Conservation (phyloP, 2,888 invertebrate genomes). For the Sinopyrophorus schimmeli region DNA sequence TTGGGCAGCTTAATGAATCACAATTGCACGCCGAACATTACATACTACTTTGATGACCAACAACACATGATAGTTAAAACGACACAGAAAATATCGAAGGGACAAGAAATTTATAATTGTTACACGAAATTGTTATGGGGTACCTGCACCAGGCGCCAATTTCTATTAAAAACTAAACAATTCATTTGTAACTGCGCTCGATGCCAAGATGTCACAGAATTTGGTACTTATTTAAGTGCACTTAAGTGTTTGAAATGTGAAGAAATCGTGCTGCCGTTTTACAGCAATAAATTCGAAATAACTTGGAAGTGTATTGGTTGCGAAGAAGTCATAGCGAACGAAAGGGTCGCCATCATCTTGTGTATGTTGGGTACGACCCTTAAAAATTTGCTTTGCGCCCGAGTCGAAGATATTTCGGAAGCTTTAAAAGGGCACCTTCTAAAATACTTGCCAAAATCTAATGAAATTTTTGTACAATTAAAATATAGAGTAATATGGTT, state of each 20-base stretch:
- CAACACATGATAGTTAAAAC: conserved; percentile 65
- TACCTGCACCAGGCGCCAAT: conserved; percentile 64
- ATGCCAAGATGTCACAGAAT: conserved; percentile 70
- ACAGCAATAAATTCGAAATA: conserved; percentile 58
- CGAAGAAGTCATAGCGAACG: conserved; percentile 54
- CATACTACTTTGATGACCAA: conserved; percentile 63
- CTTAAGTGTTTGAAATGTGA: conserved; percentile 54
- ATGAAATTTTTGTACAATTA: conserved; percentile 65
- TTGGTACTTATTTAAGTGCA: conserved; percentile 55
- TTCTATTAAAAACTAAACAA: conserved; percentile 68
- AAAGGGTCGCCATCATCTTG: conserved; percentile 59
- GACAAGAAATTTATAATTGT: conserved; percentile 66
- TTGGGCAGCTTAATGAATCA: conserved; percentile 71
- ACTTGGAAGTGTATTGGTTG: conserved; percentile 67
- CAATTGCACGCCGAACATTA: conserved; percentile 68
- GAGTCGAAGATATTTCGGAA: conserved; percentile 59
- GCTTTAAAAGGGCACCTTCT: conserved; percentile 61
- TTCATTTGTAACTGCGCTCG: conserved; percentile 68
- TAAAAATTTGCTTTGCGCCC: conserved; percentile 57
- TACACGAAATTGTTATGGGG: conserved; percentile 72
- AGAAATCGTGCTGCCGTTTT: conserved; percentile 62
- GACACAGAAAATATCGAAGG: conserved; percentile 61
- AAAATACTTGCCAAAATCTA: conserved; percentile 61
- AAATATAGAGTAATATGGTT: conserved; percentile 67
- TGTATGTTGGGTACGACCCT: conserved; percentile 61